Evolutionary conservation across 1,140 invertebrate genomes (phyloP), one percentile per base, ranked within the genome.

Genomic region (Acarapis woodi): DNA sequence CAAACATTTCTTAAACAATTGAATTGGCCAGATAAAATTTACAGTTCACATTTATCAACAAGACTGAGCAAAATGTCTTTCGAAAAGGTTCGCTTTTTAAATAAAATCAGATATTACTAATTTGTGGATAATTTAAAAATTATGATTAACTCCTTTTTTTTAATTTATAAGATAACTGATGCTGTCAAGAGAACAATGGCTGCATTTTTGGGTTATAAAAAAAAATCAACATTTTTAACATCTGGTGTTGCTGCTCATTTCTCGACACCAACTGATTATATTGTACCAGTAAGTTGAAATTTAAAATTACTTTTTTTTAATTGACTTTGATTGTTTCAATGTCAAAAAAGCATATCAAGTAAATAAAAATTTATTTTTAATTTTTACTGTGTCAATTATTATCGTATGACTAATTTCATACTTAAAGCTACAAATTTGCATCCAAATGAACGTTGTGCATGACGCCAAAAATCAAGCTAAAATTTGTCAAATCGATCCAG

Each of bases 291-390:
- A n/a, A n/a, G n/a, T n/a, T n/a, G n/a, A n/a, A n/a, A n/a, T n/a
- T n/a, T n/a, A n/a, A n/a, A n/a, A n/a, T n/a, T n/a, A n/a, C n/a
- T n/a, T n/a, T n/a, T n/a, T 73, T 78, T 5, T 93, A 99, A 64
- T 83, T 94, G 57, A 96, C 88, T 60, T 82, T 97, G 90, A 80
- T 96, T 47, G 97, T 99, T 62, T 87, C 96, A 42, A 82, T 96
- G 43, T 66, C 63, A 41, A 62, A 63, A 46, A 59, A 61, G 36
- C 65, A 65, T 51, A 57, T 54, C 44, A 58, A 90, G 59, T 88
- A 82, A 42, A 71, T 94, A 49, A 90, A 94, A 58, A 62, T 96
- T 39, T 94, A 85, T n/a, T n/a, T n/a, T n/a, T 57, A 76, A 85
- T 24, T 74, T 94, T 37, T 80, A 90, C 60, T 82, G 79, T 30